phyloP scores from a whole-genome alignment of 2,888 invertebrate species.

The Athalia cordata region DNA sequence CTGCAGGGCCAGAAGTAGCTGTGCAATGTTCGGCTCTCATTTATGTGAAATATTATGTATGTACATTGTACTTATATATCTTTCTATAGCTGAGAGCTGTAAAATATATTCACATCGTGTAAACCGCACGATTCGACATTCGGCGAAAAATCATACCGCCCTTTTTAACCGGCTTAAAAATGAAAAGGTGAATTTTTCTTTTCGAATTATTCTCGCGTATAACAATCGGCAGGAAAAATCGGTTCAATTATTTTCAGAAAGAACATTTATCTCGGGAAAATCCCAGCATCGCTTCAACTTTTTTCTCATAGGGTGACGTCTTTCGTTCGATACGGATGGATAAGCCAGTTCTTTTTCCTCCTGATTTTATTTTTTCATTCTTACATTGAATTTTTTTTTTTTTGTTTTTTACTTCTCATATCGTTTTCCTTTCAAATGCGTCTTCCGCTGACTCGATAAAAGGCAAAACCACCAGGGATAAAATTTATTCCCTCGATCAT shows the following conservation, averaged over 20 bases:
- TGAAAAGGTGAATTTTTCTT: neutral
- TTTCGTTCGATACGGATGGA: conserved; percentile 3
- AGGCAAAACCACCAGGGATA: conserved; percentile 20
- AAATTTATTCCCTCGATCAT: conserved; percentile 39
- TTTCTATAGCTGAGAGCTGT: neutral
- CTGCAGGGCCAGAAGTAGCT: neutral
- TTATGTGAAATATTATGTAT: neutral
- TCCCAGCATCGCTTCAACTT: neutral
- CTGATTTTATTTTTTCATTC: neutral
- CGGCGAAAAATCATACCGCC: neutral
- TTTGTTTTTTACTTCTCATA: neutral
- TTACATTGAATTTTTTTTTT: neutral
- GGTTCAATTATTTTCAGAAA: neutral
- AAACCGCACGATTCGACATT: too few relatives aligned
- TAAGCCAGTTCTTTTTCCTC: conserved; percentile 19
- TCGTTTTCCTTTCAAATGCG: neutral
- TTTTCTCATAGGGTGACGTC: conserved; percentile 11
- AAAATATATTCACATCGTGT: too few relatives aligned
- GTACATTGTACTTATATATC: neutral
- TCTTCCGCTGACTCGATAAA: conserved; percentile 3
- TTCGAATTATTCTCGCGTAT: neutral
- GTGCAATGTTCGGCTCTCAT: neutral
- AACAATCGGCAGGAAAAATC: neutral
- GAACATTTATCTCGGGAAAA: conserved; percentile 3
- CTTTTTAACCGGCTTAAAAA: neutral